Percentiles rank a stretch among this genome's conserved stretches.
These are phyloP conservation scores for Pterocles burchelli DNA, from an alignment of 2,113 vertebrate genomes.

Conservation along the genomic window DNA sequence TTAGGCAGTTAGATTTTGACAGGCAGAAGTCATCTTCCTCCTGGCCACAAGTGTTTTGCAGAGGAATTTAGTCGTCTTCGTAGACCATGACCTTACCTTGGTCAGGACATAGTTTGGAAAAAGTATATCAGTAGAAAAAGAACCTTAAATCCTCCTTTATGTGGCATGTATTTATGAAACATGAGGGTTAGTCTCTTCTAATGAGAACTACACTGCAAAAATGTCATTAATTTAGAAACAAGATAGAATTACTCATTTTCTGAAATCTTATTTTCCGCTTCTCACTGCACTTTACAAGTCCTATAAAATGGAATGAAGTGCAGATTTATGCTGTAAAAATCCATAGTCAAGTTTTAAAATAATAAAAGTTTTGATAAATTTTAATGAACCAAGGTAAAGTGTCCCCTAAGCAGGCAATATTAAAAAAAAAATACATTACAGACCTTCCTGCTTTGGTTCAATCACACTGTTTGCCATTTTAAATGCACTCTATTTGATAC, in stretches of 20 bases:
- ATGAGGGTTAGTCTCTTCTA: not conserved
- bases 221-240: not conserved
- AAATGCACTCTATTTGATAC: not conserved
- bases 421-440: not conserved
- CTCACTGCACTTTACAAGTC: not conserved
- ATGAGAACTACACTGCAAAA: not conserved
- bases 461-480: not conserved
- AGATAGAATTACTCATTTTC: not conserved
- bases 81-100: not conserved
- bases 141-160: not conserved
- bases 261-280: not conserved
- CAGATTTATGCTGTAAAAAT: not conserved
- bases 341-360: not conserved
- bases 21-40: not conserved
- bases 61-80: not conserved
- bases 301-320: constrained; percentile 8
- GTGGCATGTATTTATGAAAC: not conserved
- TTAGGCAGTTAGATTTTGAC: not conserved
- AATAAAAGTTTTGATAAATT: constrained; percentile 1
- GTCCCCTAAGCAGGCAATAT: not conserved
- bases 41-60: not conserved
- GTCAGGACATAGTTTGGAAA: not conserved
- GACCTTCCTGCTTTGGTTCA: not conserved
- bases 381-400: not conserved
- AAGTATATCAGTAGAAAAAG: not conserved